phyloP scores from a whole-genome alignment of 2,888 invertebrate genomes.

The Lymantria monacha region DNA sequence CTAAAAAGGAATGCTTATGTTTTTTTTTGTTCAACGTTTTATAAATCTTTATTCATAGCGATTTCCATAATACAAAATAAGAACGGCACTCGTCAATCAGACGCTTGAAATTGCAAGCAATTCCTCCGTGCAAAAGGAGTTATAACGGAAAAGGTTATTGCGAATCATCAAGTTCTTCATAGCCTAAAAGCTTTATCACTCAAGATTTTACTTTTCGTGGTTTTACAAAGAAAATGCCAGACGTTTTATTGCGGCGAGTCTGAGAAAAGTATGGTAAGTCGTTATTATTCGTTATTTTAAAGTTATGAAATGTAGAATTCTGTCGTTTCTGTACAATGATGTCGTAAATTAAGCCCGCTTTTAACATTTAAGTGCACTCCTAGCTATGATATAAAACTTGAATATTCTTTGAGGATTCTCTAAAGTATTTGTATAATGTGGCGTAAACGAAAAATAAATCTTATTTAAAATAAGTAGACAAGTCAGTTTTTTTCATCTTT shows the following conservation, averaged over 20 bases:
- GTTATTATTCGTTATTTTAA: neutral
- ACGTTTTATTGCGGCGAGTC: neutral
- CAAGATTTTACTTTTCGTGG: neutral
- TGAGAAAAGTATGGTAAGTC: neutral
- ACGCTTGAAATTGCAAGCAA: neutral
- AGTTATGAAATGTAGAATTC: neutral
- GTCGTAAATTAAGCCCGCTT: neutral
- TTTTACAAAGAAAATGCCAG: neutral
- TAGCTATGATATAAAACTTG: too few relatives aligned
- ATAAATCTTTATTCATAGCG: neutral
- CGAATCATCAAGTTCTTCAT: neutral
- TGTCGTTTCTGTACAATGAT: neutral
- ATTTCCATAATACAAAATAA: neutral
- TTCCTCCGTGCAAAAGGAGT: neutral
- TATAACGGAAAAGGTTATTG: neutral
- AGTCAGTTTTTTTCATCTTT: too few relatives aligned
- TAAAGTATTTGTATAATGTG: too few relatives aligned
- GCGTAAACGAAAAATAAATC: too few relatives aligned
- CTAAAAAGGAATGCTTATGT: neutral
- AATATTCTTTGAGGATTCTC: too few relatives aligned
- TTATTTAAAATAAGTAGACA: too few relatives aligned
- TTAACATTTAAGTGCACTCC: neutral
- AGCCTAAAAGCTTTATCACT: neutral
- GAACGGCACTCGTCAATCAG: neutral
- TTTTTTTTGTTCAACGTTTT: neutral